Evolutionary conservation across 2,113 vertebrate species (phyloP).

Genomic region (Zosterops japonicus): DNA sequence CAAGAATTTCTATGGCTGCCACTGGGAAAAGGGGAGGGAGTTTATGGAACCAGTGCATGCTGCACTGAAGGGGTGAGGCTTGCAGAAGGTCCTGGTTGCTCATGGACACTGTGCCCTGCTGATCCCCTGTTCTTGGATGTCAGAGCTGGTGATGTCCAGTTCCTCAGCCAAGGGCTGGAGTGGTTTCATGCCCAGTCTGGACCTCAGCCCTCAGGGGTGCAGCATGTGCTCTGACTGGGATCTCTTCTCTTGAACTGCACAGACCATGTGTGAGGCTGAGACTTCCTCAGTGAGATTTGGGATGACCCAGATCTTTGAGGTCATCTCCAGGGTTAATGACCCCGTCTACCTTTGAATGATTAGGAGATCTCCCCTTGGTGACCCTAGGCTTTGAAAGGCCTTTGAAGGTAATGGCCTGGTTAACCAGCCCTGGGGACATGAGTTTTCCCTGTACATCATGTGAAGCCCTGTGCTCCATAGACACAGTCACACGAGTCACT

Average conservation of each 20-base stretch:
- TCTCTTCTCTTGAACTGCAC: not conserved
- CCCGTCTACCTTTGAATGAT: not conserved
- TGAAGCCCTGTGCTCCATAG: not conserved
- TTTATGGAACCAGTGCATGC: accelerated
- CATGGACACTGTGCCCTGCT: not conserved
- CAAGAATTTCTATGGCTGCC: not conserved
- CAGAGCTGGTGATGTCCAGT: not conserved
- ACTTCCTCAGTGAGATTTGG: not conserved
- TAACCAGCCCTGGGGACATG: not conserved
- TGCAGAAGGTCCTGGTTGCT: not conserved
- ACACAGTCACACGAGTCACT: not conserved
- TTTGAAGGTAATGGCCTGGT: not conserved
- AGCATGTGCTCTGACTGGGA: not conserved
- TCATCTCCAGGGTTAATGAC: not conserved
- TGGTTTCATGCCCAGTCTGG: not conserved
- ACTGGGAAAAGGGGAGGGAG: not conserved
- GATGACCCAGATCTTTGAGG: not conserved
- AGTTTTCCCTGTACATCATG: not conserved
- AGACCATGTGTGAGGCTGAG: not conserved
- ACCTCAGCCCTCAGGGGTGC: not conserved
- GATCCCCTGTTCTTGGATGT: not conserved
- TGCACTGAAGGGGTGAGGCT: not conserved
- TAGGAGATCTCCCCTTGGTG: not conserved
- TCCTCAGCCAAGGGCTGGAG: not conserved
- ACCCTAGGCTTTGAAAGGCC: not conserved